Evolutionary conservation across 2,888 invertebrate genomes (phyloP).

Genomic region (Ectemnius lituratus): DNA sequence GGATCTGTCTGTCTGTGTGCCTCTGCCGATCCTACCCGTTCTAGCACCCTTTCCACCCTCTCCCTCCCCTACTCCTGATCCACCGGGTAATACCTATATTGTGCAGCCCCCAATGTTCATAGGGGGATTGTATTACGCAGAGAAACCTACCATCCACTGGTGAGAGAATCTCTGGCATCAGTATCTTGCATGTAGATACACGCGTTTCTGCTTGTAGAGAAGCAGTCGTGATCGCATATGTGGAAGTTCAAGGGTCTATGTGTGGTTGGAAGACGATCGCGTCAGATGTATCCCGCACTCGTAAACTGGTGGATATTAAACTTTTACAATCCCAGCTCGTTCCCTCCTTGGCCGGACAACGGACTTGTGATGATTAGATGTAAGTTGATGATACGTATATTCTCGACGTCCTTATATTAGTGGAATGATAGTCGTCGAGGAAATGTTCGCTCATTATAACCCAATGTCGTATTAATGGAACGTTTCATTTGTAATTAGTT

Average conservation of each 20-base stretch:
- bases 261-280: conserved; percentile 26
- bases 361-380: conserved; percentile 77
- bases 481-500: too few species aligned
- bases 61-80: neutral
- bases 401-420: too few species aligned
- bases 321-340: conserved; percentile 74
- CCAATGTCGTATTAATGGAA: too few species aligned
- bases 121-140: conserved; percentile 34
- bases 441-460: too few species aligned
- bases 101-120: conserved; percentile 13
- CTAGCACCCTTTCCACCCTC: neutral
- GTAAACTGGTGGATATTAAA: conserved; percentile 77
- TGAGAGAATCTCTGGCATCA: neutral
- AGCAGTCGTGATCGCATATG: neutral
- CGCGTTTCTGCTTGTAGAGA: too few species aligned
- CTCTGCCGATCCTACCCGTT: neutral
- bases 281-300: conserved; percentile 67
- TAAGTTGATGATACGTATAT: conserved; percentile 73
- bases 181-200: too few species aligned
- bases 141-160: conserved; percentile 28
- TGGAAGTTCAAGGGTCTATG: conserved; percentile 1
- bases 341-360: conserved; percentile 68
- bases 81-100: conserved; percentile 9
- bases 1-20: conserved; percentile 11
- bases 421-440: too few species aligned